Evolutionary conservation across 2,797 vertebrate species (phyloP).

Genomic region (Martes flavigula): DNA sequence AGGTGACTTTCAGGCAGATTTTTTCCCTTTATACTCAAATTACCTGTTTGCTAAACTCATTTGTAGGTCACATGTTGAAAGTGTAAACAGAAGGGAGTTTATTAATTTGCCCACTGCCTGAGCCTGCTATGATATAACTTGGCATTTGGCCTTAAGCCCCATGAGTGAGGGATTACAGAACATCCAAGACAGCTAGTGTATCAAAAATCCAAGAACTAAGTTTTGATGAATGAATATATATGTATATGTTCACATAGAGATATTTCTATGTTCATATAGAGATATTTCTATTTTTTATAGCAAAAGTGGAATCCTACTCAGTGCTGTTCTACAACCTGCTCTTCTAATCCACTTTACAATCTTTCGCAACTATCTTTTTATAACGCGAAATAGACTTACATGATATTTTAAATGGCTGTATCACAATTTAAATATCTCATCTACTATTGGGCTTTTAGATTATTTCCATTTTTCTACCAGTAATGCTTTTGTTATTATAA

Average conservation of each 20-base stretch:
- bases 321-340: neutral
- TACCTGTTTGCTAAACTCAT: neutral
- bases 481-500: neutral
- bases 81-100: neutral
- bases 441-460: neutral
- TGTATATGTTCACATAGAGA: neutral
- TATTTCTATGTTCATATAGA: neutral
- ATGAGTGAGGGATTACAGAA: neutral
- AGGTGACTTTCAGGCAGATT: neutral
- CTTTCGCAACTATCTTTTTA: neutral
- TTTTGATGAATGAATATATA: neutral
- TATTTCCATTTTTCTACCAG: neutral
- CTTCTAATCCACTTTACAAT: neutral
- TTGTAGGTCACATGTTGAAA: neutral
- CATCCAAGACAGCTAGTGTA: neutral
- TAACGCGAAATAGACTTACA: neutral
- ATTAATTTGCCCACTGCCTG: neutral
- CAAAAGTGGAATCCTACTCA: neutral
- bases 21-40: neutral
- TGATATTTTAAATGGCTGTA: neutral
- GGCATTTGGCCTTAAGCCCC: neutral
- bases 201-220: neutral
- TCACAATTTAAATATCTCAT: constrained; percentile 6
- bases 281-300: neutral
- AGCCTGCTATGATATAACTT: neutral